These are phyloP conservation scores for Chalcosyrphus nemorum DNA, from an alignment of 2,888 invertebrate species.

Conservation along the genomic window DNA sequence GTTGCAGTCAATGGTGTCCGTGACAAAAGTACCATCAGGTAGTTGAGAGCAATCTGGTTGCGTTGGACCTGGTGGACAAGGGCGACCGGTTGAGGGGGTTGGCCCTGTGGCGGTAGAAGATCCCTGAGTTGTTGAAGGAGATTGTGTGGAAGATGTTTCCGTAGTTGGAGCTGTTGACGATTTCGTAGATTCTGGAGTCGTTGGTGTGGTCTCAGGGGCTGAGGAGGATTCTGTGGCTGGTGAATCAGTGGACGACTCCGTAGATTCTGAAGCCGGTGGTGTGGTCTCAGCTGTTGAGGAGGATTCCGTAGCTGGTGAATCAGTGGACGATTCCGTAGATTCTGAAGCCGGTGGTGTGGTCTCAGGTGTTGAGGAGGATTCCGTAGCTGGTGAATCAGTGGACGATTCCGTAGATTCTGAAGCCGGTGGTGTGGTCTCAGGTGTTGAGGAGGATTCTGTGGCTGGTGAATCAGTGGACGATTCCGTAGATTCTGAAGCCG, in stretches of 20 bases:
- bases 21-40: not conserved
- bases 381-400: not conserved
- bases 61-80: slow-evolving; percentile 28
- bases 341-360: not conserved
- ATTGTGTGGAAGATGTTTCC: not conserved
- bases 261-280: not conserved
- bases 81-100: not conserved
- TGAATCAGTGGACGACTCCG: not conserved
- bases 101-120: not conserved
- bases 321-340: not conserved
- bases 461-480: not conserved
- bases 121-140: not conserved
- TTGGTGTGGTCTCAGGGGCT: not conserved
- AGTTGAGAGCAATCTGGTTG: slow-evolving; percentile 3
- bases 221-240: not conserved
- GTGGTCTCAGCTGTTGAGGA: too few species aligned
- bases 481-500: not conserved
- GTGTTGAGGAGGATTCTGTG: not conserved
- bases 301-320: too few species aligned
- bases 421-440: not conserved
- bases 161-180: too few species aligned
- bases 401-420: not conserved
- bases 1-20: slow-evolving; percentile 33
- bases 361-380: not conserved
- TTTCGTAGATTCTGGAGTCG: not conserved